A percentile compares a stretch with the other conserved stretches of the same genome.
Conservation (phyloP, 2,797 vertebrate species). For the Nyctibius grandis region DNA sequence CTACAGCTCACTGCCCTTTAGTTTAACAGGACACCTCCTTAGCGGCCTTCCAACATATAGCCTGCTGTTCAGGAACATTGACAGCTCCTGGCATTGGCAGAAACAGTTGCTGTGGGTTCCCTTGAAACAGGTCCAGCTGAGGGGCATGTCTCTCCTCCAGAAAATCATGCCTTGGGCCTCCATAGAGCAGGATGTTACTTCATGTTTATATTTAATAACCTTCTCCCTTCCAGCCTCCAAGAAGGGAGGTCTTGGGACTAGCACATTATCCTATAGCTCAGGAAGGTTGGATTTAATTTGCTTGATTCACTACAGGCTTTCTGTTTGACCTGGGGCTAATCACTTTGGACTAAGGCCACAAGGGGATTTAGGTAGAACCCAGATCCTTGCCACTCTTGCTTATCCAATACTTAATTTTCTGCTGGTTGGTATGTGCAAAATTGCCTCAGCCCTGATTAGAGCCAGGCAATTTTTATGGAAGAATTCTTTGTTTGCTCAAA, state of each 20-base stretch:
- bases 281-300: constrained; percentile 54
- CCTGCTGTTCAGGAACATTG: not conserved
- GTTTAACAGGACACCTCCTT: not conserved
- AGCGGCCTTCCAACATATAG: not conserved
- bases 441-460: constrained; percentile 52
- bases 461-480: constrained; percentile 62
- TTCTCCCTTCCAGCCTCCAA: not conserved
- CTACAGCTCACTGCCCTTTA: not conserved
- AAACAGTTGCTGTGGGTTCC: not conserved
- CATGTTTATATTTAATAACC: constrained; percentile 24
- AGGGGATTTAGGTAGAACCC: constrained; percentile 55
- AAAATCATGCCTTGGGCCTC: not conserved
- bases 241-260: constrained; percentile 30
- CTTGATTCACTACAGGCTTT: constrained; percentile 55
- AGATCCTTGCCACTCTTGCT: not conserved
- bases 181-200: constrained; percentile 10
- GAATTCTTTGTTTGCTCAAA: constrained; percentile 57
- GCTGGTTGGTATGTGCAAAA: constrained; percentile 57
- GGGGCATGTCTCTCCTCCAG: not conserved
- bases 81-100: not conserved
- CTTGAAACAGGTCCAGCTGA: not conserved
- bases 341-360: constrained; percentile 45
- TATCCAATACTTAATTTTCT: constrained; percentile 63
- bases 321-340: constrained; percentile 52
- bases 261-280: constrained; percentile 1